These are phyloP conservation scores for Anolis carolinensis DNA, from an alignment of 2,113 vertebrate genomes.

Conservation along the genomic window DNA sequence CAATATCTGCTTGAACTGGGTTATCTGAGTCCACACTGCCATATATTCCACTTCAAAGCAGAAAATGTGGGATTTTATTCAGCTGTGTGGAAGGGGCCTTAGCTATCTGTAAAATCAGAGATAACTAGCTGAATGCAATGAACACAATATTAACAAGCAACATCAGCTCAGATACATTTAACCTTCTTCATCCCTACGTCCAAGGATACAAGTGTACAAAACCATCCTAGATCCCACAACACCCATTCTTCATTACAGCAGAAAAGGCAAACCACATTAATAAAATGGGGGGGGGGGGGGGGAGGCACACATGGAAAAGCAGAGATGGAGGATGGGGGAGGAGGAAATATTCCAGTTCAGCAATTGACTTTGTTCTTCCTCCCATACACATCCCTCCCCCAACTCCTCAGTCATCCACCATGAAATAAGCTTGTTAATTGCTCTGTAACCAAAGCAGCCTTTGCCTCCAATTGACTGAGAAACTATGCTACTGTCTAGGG, in stretches of 20 bases:
- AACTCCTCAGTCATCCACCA: slow-evolving; percentile 60
- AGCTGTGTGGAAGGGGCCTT: too few relatives aligned
- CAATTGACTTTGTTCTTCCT: slow-evolving; percentile 24
- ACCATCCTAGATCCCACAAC: neutral
- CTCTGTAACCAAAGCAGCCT: slow-evolving; percentile 65
- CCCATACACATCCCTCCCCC: slow-evolving; percentile 44
- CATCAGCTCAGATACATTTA: slow-evolving; percentile 24
- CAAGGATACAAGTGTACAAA: neutral
- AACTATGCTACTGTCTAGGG: slow-evolving; percentile 59
- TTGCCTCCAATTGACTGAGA: slow-evolving; percentile 67
- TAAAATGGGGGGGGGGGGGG: neutral
- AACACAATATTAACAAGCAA: neutral
- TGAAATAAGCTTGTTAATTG: slow-evolving; percentile 74
- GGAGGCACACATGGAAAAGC: neutral
- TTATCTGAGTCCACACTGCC: too few relatives aligned
- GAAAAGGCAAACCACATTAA: too few relatives aligned
- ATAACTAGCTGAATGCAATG: neutral
- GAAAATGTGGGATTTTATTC: too few relatives aligned
- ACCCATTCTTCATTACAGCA: slow-evolving; percentile 21
- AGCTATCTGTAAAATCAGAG: neutral
- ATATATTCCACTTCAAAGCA: too few relatives aligned
- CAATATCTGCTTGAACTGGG: too few relatives aligned
- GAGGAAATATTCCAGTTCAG: neutral
- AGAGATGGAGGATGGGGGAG: neutral
- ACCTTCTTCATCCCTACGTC: slow-evolving; percentile 23